These are phyloP conservation scores for Rhinichthys osculus DNA, from an alignment of 2,797 vertebrate species.

Conservation along the genomic window DNA sequence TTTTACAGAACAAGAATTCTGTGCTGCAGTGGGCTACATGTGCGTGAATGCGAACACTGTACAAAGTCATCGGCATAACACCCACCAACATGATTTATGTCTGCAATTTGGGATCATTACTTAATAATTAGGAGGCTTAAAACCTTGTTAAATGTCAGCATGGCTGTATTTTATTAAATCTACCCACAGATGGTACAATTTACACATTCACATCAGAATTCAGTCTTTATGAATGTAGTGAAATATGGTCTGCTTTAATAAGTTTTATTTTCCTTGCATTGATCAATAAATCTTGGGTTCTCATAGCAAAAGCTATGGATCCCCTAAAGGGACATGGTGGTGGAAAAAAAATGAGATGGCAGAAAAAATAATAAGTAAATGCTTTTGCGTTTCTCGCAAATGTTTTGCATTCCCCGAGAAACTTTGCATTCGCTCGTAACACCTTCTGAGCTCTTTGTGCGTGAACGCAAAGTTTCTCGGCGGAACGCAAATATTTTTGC, in stretches of 20 bases:
- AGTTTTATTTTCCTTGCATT: slow-evolving; percentile 50
- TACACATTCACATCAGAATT: slow-evolving; percentile 40
- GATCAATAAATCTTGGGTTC: slow-evolving; percentile 44
- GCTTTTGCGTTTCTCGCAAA: too few relatives aligned
- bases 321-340: neutral
- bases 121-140: slow-evolving; percentile 58
- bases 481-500: neutral
- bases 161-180: slow-evolving; percentile 60
- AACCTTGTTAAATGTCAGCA: slow-evolving; percentile 51
- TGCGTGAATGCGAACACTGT: neutral
- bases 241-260: slow-evolving; percentile 48
- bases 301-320: slow-evolving; percentile 8
- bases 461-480: too few relatives aligned
- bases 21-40: neutral
- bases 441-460: neutral
- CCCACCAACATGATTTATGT: slow-evolving; percentile 47
- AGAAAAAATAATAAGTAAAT: too few relatives aligned
- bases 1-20: slow-evolving; percentile 25
- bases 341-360: neutral
- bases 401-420: too few relatives aligned
- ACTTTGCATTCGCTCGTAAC: neutral
- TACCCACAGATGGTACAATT: slow-evolving; percentile 45
- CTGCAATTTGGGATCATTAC: slow-evolving; percentile 58
- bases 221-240: slow-evolving; percentile 49
- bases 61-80: slow-evolving; percentile 30